Evolutionary conservation across 2,797 vertebrate species (phyloP), one percentile per base, ranked within the genome.

Genomic region (Etheostoma nigrum): DNA sequence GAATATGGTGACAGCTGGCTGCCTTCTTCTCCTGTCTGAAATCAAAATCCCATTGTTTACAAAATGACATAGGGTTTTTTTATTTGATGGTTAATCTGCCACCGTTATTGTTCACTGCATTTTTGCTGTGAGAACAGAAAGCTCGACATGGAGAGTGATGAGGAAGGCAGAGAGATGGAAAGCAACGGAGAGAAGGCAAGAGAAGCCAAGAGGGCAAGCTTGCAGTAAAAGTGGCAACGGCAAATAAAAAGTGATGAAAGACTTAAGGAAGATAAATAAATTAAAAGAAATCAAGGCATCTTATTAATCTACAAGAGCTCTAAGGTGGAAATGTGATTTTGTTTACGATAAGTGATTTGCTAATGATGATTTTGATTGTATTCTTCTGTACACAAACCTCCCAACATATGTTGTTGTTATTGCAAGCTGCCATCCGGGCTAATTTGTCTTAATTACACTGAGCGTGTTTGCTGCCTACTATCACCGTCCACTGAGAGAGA

Each of bases 371-470:
- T 92, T 57, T 89, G 90, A 92, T 91, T 84, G 85, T 89, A 68
- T 86, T 88, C 86, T 76, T 91, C 76, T 87, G 88, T 89, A 88
- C 72, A 87, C 86, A 90, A 89, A 86, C 82, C 89, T 83, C 88
- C 86, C 73, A 72, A 82, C 92, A 93, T 91, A 93, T 91, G 92
- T 79, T 86, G 91, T 83, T 85, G 88, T 91, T 91, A 93, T 85
- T 89, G 87, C 86, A 62, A 89, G 87, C 88, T 88, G 91, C 85
- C 91, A 89, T 74, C 69, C 86, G 14, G 87, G 91, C 93, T 93
- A 93, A 94, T 94, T 90, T 92, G 92, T 94, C 93, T 93, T 94
- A 94, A 94, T 93, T 93, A 92, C 91, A 85, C 77, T 36, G 89
- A 89, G 91, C 89, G 88, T 72, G 85, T 86, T 90, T 76, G 83